Evolutionary conservation across 2,888 invertebrate genomes (phyloP), one percentile per base, ranked within the genome.

Genomic region (Caenorhabditis afra): DNA sequence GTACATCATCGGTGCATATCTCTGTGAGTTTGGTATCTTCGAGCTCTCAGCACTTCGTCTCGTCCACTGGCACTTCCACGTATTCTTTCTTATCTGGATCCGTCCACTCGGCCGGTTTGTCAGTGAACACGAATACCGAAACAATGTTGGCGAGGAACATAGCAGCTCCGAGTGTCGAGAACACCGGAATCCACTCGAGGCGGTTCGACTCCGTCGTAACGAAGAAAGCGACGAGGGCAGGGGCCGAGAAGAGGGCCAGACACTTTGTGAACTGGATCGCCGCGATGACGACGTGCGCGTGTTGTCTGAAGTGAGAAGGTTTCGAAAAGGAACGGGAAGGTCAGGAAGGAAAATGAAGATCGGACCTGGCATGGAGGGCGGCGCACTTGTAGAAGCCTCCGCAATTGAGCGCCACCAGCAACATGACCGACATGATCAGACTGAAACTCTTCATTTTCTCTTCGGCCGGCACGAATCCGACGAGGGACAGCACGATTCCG

Each of bases 231-330:
- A 86, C 81, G 45, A 86, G 58, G 12, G 81, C 78, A 0, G 86
- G 86, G 11, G 83, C 85, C 0, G 83, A 67, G 77, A 86, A 86
- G 12, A 86, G 66, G 18, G 86, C 81, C 39, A 85, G 35, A 73
- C 86, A 86, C 59, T 86, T 86, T 29, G 79, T 83, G 65, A 83
- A 85, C 59, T 86, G 86, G 35, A 83, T 81, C 44, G 81, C 81
- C 3, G 86, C 82, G 10, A 86, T 76, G n/a, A 86, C 81, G 23
- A 86, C 81, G 41, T 78, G 77, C 20, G 77, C 70, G 23, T 66
- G 66, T 57, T 78, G 77, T 45, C 67, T 74, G 64, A 35, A 64
- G 35, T 3, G n/a, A n/a, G n/a, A n/a, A n/a, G n/a, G n/a, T n/a
- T n/a, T n/a, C n/a, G n/a, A n/a, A n/a, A n/a, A n/a, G n/a, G n/a